Evolutionary conservation across 1,140 invertebrate species (phyloP).

Genomic region (Atopsyche davidsoni): DNA sequence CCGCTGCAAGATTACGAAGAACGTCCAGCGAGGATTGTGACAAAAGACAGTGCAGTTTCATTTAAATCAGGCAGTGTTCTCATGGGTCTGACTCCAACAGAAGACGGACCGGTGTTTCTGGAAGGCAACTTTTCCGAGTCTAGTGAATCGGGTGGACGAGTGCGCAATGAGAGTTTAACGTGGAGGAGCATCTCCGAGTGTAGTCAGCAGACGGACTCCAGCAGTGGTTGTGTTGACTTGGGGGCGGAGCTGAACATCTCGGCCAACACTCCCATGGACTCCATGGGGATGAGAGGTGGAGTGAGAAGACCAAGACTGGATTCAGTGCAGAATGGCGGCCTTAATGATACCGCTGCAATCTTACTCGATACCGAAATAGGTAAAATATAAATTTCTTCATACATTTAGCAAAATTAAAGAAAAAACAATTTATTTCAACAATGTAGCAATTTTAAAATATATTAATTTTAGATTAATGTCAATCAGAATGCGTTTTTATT

Average conservation of each 20-base stretch:
- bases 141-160: conserved; percentile 7
- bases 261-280: conserved; percentile 20
- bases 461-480: no score
- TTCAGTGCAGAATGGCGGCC: conserved; percentile 30
- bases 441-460: conserved; percentile 5
- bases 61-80: conserved; percentile 10
- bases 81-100: conserved; percentile 16
- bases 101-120: conserved; percentile 22
- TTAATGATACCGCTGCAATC: conserved; percentile 28
- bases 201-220: conserved; percentile 41
- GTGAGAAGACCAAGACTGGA: conserved; percentile 25
- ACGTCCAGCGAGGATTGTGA: conserved; percentile 15
- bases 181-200: conserved; percentile 45
- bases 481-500: no score
- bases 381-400: no score
- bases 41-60: conserved; percentile 4
- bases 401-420: no score
- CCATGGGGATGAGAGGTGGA: conserved; percentile 31
- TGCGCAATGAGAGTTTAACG: conserved; percentile 33
- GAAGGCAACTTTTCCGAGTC: conserved; percentile 13
- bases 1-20: conserved; percentile 14
- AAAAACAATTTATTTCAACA: neutral
- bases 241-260: conserved; percentile 29
- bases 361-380: conserved; percentile 29
- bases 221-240: conserved; percentile 40